Base-by-base conservation (phyloP, 2,113 vertebrate species). In the Macaca mulatta region DNA sequence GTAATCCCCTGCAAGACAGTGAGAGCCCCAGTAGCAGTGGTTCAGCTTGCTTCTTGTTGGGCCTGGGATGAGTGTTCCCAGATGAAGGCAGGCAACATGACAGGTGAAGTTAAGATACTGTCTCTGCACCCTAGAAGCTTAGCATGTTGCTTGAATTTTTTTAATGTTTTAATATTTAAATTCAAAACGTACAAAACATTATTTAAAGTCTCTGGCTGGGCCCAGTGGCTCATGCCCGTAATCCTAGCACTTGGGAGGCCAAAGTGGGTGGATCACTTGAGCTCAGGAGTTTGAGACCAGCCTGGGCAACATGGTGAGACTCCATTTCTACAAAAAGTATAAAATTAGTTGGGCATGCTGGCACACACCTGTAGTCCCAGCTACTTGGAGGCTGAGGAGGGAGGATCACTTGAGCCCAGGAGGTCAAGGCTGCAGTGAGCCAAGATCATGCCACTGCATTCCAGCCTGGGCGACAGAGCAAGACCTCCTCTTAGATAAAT, bases 131-230 rank as follows among this genome's bases (percentile, higher is more conserved):
- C 67, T 25, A 38, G n/a, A 86, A 30, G n/a, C 40, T 52, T 50
- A 16, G 74, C 22, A 3, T 82, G 18, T 14, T 64, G 35, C n/a
- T 83, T 74, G 40, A 43, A 23, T 43, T 86, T 40, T 80, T 69
- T 11, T 1, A 93, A 78, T 23, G 45, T 89, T 74, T 89, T 69
- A 72, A 69, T 88, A 74, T 74, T 93, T 91, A 92, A 94, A 80
- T 69, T 27, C 22, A 79, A 75, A 93, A 90, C 12, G 45, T 59
- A 48, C 48, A 77, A n/a, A 40, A 50, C 6, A 16, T 23, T 72
- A 75, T 70, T 90, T 77, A 32, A 90, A 64, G 59, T 57, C 86
- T 80, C 40, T n/a, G 18, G 32, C 64, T 69, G 64, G 14, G 32
- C 32, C 17, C 32, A 16, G 32, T 69, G 64, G 64, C 64, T 69